Conservation (phyloP, 2,888 invertebrate species). For the Litoditis marina region DNA sequence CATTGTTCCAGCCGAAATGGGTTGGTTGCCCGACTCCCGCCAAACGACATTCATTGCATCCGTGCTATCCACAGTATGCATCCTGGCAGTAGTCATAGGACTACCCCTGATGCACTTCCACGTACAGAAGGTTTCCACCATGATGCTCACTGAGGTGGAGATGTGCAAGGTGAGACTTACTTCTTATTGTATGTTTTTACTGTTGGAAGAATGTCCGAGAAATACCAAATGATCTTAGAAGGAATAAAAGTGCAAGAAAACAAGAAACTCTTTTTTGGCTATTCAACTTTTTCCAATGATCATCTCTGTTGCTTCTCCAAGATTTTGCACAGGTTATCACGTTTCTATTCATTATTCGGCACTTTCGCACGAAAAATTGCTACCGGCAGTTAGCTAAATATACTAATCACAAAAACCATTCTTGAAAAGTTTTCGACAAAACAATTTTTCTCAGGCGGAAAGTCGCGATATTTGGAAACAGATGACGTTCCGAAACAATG, state of each 20-base stretch:
- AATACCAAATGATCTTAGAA: too few relatives aligned
- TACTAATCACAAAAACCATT: too few relatives aligned
- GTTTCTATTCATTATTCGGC: too few relatives aligned
- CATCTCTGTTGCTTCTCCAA: neutral
- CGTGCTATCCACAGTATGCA: conserved; percentile 51
- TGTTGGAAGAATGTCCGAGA: too few relatives aligned
- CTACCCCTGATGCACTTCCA: conserved; percentile 54
- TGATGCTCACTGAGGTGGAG: conserved; percentile 54
- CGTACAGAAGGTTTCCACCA: conserved; percentile 49
- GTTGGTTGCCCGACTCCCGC: conserved; percentile 12
- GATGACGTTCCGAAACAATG: conserved; percentile 40
- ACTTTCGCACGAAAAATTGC: too few relatives aligned
- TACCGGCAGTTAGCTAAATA: too few relatives aligned
- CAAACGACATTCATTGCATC: conserved; percentile 46
- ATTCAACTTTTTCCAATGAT: neutral
- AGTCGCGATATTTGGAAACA: conserved; percentile 59
- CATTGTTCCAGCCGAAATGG: conserved; percentile 1
- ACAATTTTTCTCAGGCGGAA: conserved; percentile 47
- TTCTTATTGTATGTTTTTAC: neutral
- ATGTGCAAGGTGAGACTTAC: conserved; percentile 48
- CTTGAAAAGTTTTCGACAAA: too few relatives aligned
- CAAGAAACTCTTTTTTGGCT: too few relatives aligned
- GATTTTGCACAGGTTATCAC: too few relatives aligned
- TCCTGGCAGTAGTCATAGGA: conserved; percentile 50
- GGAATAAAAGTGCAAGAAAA: too few relatives aligned